Evolutionary conservation across 2,888 invertebrate species (phyloP).

Genomic region (Synanthedon formicaeformis): DNA sequence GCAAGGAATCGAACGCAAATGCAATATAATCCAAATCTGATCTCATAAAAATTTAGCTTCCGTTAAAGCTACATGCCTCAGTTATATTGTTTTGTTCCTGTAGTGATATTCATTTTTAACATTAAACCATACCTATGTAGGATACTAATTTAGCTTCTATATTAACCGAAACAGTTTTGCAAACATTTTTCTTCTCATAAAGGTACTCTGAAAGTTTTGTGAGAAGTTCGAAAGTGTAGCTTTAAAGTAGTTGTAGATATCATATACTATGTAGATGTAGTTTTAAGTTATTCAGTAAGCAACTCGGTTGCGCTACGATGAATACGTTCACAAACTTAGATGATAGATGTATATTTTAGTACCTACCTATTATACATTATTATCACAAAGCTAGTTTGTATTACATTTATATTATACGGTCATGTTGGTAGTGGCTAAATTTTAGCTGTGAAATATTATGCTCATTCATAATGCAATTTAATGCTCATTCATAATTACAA

Average conservation of each 20-base stretch:
- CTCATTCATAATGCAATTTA: conserved; percentile 16
- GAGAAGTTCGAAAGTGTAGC: conserved; percentile 63
- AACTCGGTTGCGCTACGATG: conserved; percentile 38
- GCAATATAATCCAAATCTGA: neutral
- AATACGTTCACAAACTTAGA: conserved; percentile 35
- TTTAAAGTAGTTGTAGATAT: conserved; percentile 56
- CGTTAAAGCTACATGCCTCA: conserved; percentile 32
- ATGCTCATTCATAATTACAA: conserved; percentile 16
- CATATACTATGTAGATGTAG: conserved; percentile 57
- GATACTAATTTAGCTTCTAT: conserved; percentile 47
- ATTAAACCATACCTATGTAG: conserved; percentile 31
- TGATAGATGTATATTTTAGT: conserved; percentile 40
- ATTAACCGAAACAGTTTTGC: conserved; percentile 62
- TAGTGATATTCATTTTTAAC: conserved; percentile 43
- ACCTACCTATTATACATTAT: conserved; percentile 17
- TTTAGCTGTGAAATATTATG: conserved; percentile 31
- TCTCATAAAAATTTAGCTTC: conserved; percentile 20
- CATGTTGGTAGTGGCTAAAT: conserved; percentile 26
- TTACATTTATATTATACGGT: conserved; percentile 23
- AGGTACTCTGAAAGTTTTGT: conserved; percentile 66
- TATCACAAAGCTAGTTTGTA: conserved; percentile 39
- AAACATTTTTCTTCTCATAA: conserved; percentile 70
- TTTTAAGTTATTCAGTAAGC: conserved; percentile 44
- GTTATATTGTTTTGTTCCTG: conserved; percentile 41
- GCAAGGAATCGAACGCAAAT: conserved; percentile 10